Conservation (phyloP, 2,113 vertebrate species). For the Myiopsitta monachus region DNA sequence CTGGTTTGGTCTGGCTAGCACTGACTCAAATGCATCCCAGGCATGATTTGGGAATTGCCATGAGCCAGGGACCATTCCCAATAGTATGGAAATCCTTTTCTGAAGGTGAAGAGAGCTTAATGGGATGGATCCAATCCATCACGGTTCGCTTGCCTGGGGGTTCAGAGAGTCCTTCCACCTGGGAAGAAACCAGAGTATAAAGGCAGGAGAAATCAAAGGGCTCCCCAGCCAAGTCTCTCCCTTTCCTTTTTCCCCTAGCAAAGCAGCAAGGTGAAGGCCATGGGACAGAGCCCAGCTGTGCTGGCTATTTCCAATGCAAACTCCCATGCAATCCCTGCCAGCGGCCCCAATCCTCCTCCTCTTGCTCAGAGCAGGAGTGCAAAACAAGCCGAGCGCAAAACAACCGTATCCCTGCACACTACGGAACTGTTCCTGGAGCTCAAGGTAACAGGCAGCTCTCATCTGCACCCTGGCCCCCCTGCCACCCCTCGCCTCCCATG, state of each 20-base stretch:
- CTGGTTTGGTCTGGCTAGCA: not conserved
- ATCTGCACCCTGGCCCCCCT: not conserved
- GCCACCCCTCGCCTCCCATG: not conserved
- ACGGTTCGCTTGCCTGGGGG: not conserved
- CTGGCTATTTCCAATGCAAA: not conserved
- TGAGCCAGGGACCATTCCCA: not conserved
- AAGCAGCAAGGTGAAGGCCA: constrained; percentile 61
- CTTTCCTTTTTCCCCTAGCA: not conserved
- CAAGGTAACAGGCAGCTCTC: constrained; percentile 33
- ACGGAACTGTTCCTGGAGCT: not conserved
- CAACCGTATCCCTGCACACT: not conserved
- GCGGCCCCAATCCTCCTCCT: not conserved
- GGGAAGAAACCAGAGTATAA: not conserved
- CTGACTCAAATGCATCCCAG: not conserved
- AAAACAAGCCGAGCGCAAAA: constrained; percentile 9
- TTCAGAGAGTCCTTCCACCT: not conserved
- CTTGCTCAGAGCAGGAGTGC: not conserved
- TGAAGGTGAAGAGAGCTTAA: not conserved
- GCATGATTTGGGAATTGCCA: not conserved
- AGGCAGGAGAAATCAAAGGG: not conserved
- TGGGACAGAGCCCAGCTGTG: constrained; percentile 44
- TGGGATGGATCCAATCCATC: not conserved
- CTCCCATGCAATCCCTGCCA: not conserved
- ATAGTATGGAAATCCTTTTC: not conserved
- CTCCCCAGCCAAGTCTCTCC: not conserved